Conservation (phyloP, 2,113 vertebrate genomes). For the Poicephalus meyeri region DNA sequence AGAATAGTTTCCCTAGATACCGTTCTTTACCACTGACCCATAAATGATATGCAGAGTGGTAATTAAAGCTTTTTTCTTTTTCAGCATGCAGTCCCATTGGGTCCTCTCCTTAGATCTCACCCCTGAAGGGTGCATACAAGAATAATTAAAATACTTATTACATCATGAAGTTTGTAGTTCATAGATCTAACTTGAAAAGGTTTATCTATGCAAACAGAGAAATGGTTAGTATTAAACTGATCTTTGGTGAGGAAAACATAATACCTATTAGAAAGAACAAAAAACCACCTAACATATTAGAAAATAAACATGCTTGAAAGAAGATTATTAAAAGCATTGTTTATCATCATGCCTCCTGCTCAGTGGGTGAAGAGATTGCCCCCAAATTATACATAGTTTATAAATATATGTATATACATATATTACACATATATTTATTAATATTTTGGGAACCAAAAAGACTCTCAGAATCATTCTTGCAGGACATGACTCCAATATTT, state of each 20-base stretch:
- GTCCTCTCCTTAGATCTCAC: not conserved
- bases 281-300: accelerated
- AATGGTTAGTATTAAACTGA: not conserved
- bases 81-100: not conserved
- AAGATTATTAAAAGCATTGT: not conserved
- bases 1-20: not conserved
- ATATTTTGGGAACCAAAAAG: not conserved
- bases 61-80: not conserved
- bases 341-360: not conserved
- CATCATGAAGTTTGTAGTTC: not conserved
- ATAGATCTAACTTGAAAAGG: not conserved
- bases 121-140: not conserved
- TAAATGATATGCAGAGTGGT: not conserved
- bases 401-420: not conserved
- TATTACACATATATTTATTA: not conserved
- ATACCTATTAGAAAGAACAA: not conserved
- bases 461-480: not conserved
- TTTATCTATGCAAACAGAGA: not conserved
- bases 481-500: not conserved
- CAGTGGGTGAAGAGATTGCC: not conserved
- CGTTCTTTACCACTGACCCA: not conserved
- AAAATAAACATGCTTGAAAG: not conserved
- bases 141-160: not conserved
- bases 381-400: not conserved
- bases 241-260: not conserved